phyloP scores from a whole-genome alignment of 2,888 invertebrate genomes.

The Anagyrus pseudococci region DNA sequence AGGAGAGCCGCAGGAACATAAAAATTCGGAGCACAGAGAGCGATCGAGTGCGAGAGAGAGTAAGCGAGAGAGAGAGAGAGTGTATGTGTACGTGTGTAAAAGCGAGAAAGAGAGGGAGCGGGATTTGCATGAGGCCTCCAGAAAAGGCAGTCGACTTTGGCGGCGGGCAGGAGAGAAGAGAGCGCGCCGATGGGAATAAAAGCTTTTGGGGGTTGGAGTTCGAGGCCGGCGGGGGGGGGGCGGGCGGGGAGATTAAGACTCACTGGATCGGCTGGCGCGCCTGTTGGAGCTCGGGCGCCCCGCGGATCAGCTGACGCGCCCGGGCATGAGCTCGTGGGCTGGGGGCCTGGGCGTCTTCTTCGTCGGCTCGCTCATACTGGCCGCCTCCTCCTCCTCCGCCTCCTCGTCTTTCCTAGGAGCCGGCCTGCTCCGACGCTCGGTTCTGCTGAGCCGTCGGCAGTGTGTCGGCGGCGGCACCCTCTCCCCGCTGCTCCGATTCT shows the following conservation, averaged over 20 bases:
- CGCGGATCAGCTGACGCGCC: conserved; percentile 36
- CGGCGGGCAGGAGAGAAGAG: too few species aligned
- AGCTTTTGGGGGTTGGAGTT: too few species aligned
- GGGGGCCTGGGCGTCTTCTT: conserved; percentile 10
- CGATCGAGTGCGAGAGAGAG: neutral
- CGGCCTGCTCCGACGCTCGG: neutral
- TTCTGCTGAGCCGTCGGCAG: neutral
- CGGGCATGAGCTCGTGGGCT: conserved; percentile 7
- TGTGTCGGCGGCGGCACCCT: neutral
- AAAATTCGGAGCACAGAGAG: neutral
- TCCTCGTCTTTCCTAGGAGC: neutral
- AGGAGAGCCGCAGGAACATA: neutral
- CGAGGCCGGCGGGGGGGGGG: neutral
- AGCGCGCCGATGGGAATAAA: too few species aligned
- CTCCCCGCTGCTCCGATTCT: neutral
- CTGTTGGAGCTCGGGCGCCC: conserved; percentile 7
- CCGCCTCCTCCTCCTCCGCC: conserved; percentile 2
- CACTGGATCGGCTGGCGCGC: neutral
- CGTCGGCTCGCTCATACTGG: conserved; percentile 32
- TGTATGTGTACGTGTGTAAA: neutral
- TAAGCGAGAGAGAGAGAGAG: neutral
- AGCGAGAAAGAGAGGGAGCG: neutral
- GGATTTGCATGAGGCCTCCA: neutral
- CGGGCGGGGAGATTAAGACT: neutral
- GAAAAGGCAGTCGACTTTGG: too few species aligned